Base-by-base conservation (phyloP, 2,113 vertebrate genomes). In the Prunella fulvescens region DNA sequence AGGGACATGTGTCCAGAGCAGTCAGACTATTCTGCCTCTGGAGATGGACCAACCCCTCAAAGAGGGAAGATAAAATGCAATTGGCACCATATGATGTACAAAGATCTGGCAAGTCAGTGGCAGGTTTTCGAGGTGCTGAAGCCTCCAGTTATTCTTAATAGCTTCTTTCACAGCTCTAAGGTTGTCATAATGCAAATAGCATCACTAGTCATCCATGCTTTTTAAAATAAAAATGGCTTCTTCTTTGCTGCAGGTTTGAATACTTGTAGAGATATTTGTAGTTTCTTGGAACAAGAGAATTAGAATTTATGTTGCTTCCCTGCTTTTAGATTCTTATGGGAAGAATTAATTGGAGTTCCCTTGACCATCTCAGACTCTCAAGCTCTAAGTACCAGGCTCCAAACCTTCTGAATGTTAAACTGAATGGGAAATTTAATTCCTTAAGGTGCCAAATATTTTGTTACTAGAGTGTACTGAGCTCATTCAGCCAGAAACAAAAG, bases 21-120 rank as follows among this genome's bases (percentile, higher is more conserved):
- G 93, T 81, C 86, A 80, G 97, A 95, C 85, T 85, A 12, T 84
- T 90, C 85, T 95, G 65, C 81, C 87, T 97, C 96, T 95, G 95
- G 93, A 96, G 87, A 80, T 58, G 70, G 79, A 24, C 50, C 88
- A 80, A 45, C 64, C 93, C 94, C 78, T 45, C 57, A 56, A 42
- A 11, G 47, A 64, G 64, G 31, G 64, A 78, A 76, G 65, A 28
- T 58, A 89, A 81, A 89, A 86, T 72, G 69, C 48, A 78, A 4
- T 22, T 83, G 94, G 85, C 77, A 61, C 37, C 1, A 10, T 28
- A 9, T 26, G 35, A 24, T 51, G 31, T 25, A 71, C 57, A 58
- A 81, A 90, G 48, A 47, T 72, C 77, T 67, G 81, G 64, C 77
- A 48, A 47, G 24, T 26, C 94, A 78, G n/a, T 45, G 66, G 62